These are phyloP conservation scores for Actias luna DNA, from an alignment of 2,888 invertebrate species.

Conservation along the genomic window DNA sequence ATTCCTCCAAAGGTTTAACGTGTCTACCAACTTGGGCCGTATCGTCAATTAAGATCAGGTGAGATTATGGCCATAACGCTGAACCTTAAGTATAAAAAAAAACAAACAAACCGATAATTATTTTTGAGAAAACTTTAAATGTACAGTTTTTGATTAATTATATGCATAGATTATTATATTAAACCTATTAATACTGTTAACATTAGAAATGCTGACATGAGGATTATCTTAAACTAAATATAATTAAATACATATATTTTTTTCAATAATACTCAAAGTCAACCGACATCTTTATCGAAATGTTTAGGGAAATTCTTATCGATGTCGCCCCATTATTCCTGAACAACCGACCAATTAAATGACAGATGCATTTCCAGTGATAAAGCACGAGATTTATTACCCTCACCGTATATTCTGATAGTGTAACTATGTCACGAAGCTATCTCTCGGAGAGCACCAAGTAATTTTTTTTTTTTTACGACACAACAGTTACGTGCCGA, in stretches of 20 bases:
- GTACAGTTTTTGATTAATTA: too few relatives aligned
- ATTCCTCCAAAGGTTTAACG: too few relatives aligned
- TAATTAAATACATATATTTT: neutral
- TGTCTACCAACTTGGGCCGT: too few relatives aligned
- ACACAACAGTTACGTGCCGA: conserved; percentile 48
- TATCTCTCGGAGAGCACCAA: conserved; percentile 46
- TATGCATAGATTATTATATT: too few relatives aligned
- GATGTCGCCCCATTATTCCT: conserved; percentile 9
- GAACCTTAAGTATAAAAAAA: too few relatives aligned
- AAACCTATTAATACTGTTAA: neutral
- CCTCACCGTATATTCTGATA: conserved; percentile 47
- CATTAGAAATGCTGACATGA: neutral
- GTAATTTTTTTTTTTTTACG: conserved; percentile 49
- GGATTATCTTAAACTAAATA: neutral
- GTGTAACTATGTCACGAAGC: conserved; percentile 62
- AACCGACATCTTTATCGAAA: conserved; percentile 5
- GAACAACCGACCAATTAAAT: conserved; percentile 34
- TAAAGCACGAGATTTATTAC: conserved; percentile 59
- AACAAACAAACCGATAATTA: too few relatives aligned
- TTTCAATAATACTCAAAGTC: neutral
- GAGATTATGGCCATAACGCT: too few relatives aligned
- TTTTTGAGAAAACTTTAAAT: too few relatives aligned
- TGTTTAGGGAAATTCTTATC: conserved; percentile 13
- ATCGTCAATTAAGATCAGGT: too few relatives aligned
- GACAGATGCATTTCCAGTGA: conserved; percentile 43